A percentile compares a stretch with the other conserved stretches of the same genome.
phyloP scores from a whole-genome alignment of 2,888 invertebrate species.

The Abrostola tripartita region DNA sequence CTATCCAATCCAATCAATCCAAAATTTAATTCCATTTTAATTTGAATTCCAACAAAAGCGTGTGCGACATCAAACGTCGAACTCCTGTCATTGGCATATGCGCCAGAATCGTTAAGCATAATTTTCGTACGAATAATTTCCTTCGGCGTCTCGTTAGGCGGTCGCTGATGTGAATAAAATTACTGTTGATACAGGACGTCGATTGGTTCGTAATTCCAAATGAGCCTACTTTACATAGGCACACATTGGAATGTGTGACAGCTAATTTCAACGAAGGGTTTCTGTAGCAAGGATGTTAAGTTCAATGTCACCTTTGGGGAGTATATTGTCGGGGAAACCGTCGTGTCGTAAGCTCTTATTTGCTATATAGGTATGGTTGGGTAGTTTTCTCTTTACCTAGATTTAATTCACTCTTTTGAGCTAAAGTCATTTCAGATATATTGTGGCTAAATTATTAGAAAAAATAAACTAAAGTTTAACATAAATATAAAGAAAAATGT shows the following conservation, averaged over 20 bases:
- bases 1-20: constrained; percentile 18
- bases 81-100: constrained; percentile 33
- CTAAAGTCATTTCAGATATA: background rate
- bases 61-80: constrained; percentile 29
- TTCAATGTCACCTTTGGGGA: constrained; percentile 26
- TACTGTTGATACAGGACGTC: constrained; percentile 55
- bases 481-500: background rate
- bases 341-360: background rate
- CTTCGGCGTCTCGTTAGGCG: constrained; percentile 53
- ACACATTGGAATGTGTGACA: constrained; percentile 40
- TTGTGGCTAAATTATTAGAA: too few relatives aligned
- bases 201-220: constrained; percentile 55
- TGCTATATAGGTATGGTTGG: background rate
- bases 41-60: constrained; percentile 44
- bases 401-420: background rate
- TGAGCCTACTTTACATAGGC: constrained; percentile 51
- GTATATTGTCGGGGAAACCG: background rate
- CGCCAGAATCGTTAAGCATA: constrained; percentile 39
- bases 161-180: constrained; percentile 63
- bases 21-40: constrained; percentile 18
- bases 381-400: background rate
- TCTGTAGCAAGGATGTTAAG: constrained; percentile 33
- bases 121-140: constrained; percentile 53
- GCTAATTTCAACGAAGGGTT: constrained; percentile 41
- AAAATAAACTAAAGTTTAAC: too few relatives aligned